Evolutionary conservation across 2,888 invertebrate genomes (phyloP), one percentile per base, ranked within the genome.

Genomic region (Chirona hameri): DNA sequence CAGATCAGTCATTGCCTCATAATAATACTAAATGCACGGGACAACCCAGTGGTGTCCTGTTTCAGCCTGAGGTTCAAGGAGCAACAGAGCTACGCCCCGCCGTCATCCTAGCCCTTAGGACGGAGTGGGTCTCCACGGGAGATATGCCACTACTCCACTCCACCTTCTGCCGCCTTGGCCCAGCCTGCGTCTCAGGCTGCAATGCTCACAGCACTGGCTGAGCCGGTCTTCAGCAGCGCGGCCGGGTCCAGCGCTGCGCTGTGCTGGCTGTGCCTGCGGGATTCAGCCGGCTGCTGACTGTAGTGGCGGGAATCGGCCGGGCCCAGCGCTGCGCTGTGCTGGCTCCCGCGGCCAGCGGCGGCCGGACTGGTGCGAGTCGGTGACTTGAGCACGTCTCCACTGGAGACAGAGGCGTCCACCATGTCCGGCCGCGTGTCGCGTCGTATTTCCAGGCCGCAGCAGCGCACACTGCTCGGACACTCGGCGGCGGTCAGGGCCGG

Each of bases 371-470:
- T 39, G 39, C 4, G 39, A 18, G 72, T 7, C 21, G 39, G 39
- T 3, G 15, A 29, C 10, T 46, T 24, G 21, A 39, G 76, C 46
- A 76, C 39, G 46, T 76, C 76, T 10, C 9, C 76, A 39, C 46
- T 15, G 7, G 76, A 46, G 21, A 76, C 39, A 9, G 76, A 39
- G 21, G 76, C 76, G 76, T 76, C 76, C 76, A 76, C 76, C 76
- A 76, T 76, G 76, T 24, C 24, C 21, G 76, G 76, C 76, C 14
- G 4, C 21, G 46, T n/a, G 79, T 24, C 48, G n/a, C 80, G 80
- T 1, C 80, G 80, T n/a, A 80, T 80, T 52, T 80, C 80, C 80
- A 80, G 80, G 15, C 80, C 80, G 80, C 80, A 80, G 80, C 80
- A 80, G 52, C 48, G 80, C 80, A 80, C 80, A n/a, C 52, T 52